Evolutionary conservation across 2,797 vertebrate species (phyloP), one percentile per base, ranked within the genome.

Genomic region (Arremon brunneinucha): DNA sequence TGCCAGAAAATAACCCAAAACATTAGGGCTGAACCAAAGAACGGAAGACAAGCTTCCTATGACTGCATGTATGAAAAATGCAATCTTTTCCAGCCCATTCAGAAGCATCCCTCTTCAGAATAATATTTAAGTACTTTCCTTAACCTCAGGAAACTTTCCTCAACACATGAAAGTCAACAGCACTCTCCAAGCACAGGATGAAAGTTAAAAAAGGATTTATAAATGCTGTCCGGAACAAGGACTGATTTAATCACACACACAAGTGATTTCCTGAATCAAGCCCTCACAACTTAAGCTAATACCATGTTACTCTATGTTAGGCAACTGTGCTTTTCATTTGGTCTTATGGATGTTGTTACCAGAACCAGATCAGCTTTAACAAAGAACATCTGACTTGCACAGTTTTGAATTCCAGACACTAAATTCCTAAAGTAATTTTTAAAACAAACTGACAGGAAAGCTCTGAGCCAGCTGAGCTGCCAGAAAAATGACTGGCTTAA

Each of bases 281-380:
- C 13, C 59, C 64, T 79, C 47, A n/a, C 76, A 77, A 90, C 44
- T 80, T 65, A 63, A 91, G 65, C 14, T 83, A 93, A 91, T 65
- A 68, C 21, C 34, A 50, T 39, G 47, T 86, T 93, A 89, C 71
- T 67, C 95, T 83, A 41, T 14, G 39, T 22, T 76, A 91, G 68
- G 74, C 47, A 93, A 35, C 52, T 35, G 43, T 34, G 47, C 84
- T 87, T 96, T 95, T 74, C 50, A 59, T 79, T 89, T 65, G 81
- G 39, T 55, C 74, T 86, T 60, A 92, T 6, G 37, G 63, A 59
- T 47, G 49, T 60, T 72, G 56, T 72, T 90, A 80, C 65, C 62
- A 83, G 81, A 94, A 94, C 34, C 74, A 70, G 77, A 95, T 74
- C 49, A 85, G 28, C 57, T 90, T 57, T 96, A 95, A 93, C 87